These are phyloP conservation scores for Lepidurus packardi DNA, from an alignment of 1,140 invertebrate species.

Conservation along the genomic window DNA sequence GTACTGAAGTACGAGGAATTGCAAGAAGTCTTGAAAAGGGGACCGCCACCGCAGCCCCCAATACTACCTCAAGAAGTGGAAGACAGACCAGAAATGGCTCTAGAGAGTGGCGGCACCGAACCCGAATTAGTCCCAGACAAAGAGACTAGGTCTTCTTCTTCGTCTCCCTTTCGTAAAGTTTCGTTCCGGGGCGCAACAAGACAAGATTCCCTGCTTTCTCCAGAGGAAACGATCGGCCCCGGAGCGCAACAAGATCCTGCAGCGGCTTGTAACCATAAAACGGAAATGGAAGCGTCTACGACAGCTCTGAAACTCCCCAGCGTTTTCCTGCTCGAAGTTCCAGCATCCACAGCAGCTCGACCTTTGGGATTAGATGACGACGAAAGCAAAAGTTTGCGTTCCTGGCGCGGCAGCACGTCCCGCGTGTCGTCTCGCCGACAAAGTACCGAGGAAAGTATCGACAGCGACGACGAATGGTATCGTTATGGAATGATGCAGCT, in stretches of 20 bases:
- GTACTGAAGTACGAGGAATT: neutral
- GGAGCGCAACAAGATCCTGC: neutral
- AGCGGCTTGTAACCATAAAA: neutral
- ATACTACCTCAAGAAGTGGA: neutral
- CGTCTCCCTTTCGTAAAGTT: neutral
- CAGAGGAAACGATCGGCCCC: neutral
- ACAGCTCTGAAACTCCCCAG: neutral
- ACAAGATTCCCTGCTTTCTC: neutral
- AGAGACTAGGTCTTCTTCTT: neutral
- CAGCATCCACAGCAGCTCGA: neutral
- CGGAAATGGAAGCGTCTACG: neutral
- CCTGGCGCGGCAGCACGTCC: slow-evolving; percentile 59
- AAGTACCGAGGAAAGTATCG: slow-evolving; percentile 86
- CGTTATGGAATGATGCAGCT: slow-evolving; percentile 79
- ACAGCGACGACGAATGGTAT: slow-evolving; percentile 90
- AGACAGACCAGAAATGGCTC: neutral
- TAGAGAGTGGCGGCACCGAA: neutral
- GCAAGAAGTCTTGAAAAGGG: neutral
- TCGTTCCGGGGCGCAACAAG: neutral
- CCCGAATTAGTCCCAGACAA: neutral
- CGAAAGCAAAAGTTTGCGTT: slow-evolving; percentile 26
- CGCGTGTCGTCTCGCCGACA: slow-evolving; percentile 78
- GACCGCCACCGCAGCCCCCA: neutral
- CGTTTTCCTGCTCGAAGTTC: neutral
- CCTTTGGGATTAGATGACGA: slow-evolving; percentile 10